Percentiles rank a stretch among this genome's conserved stretches.
Conservation (phyloP, 2,797 vertebrate genomes). For the Naso thynnoides region DNA sequence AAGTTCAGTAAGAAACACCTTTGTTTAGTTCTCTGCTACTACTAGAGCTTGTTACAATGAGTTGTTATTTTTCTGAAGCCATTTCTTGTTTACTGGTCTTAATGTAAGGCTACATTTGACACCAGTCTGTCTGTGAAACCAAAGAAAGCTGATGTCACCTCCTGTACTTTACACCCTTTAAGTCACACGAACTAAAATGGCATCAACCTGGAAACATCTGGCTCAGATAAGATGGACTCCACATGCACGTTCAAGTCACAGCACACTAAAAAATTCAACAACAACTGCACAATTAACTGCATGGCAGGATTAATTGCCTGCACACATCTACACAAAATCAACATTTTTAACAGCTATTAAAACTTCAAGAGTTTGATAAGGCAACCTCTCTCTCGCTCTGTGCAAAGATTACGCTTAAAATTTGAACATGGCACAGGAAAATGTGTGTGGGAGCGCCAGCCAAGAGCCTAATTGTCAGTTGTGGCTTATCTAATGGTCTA, state of each 20-base stretch:
- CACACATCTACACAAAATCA: conserved; percentile 18
- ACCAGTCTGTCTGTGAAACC: conserved; percentile 55
- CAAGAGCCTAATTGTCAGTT: conserved; percentile 66
- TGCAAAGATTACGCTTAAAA: conserved; percentile 49
- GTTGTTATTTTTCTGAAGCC: conserved; percentile 43
- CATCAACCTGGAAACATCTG: conserved; percentile 66
- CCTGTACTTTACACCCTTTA: conserved; percentile 57
- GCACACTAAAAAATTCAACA: conserved; percentile 15
- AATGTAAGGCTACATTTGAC: conserved; percentile 55
- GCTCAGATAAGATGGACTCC: conserved; percentile 41
- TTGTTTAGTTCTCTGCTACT: conserved; percentile 33
- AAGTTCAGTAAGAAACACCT: neutral
- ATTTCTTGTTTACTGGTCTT: conserved; percentile 73
- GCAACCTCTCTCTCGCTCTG: conserved; percentile 10
- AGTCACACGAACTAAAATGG: conserved; percentile 20
- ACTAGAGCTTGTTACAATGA: conserved; percentile 49
- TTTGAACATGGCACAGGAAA: conserved; percentile 47
- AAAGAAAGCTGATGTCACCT: conserved; percentile 63
- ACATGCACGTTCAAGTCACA: conserved; percentile 20
- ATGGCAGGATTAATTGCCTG: neutral
- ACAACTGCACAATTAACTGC: conserved; percentile 2
- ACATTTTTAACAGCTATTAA: conserved; percentile 25
- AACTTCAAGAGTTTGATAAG: conserved; percentile 28
- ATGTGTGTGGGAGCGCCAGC: conserved; percentile 40
- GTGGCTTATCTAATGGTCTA: conserved; percentile 72